Evolutionary conservation across 92 coral and sea anemone genomes (phyloP), one percentile per base, ranked within the genome.

Genomic region (Galaxea fascicularis): DNA sequence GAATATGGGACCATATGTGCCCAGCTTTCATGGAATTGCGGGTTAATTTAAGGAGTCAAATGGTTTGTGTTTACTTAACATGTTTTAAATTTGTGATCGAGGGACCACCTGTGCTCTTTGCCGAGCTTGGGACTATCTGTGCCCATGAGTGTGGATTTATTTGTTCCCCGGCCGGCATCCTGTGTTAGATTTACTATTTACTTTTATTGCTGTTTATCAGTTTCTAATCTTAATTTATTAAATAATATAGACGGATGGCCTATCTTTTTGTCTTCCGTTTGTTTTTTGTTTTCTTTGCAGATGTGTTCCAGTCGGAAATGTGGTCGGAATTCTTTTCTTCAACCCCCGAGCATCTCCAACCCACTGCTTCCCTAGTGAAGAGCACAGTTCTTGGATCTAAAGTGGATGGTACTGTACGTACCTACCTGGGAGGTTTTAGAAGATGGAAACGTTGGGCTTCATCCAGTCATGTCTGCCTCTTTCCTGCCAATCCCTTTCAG

Each of bases 401-500:
- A n/a, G n/a, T n/a, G n/a, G n/a, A n/a, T n/a, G n/a, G n/a, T n/a
- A n/a, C n/a, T n/a, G n/a, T n/a, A n/a, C n/a, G n/a, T n/a, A n/a
- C n/a, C n/a, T n/a, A n/a, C n/a, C n/a, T n/a, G n/a, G n/a, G n/a
- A n/a, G n/a, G n/a, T n/a, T n/a, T n/a, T n/a, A n/a, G n/a, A n/a
- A n/a, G n/a, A n/a, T n/a, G n/a, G n/a, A n/a, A n/a, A n/a, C n/a
- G n/a, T n/a, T n/a, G n/a, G n/a, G n/a, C n/a, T 65, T 65, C 45
- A 5, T 65, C 71, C 39, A 65, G 6, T 28, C 39, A 65, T 29
- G 18, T 26, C 31, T 62, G 80, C 75, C 80, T 15, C 49, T 68
- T 83, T 53, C 92, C 88, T 15, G 85, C 75, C 31, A 58, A 83
- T 73, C 84, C 91, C 9, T 90, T 90, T 54, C 73, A 79, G 21